Evolutionary conservation across 2,113 vertebrate species (phyloP), one percentile per base, ranked within the genome.

Genomic region (Cromileptes altivelis): DNA sequence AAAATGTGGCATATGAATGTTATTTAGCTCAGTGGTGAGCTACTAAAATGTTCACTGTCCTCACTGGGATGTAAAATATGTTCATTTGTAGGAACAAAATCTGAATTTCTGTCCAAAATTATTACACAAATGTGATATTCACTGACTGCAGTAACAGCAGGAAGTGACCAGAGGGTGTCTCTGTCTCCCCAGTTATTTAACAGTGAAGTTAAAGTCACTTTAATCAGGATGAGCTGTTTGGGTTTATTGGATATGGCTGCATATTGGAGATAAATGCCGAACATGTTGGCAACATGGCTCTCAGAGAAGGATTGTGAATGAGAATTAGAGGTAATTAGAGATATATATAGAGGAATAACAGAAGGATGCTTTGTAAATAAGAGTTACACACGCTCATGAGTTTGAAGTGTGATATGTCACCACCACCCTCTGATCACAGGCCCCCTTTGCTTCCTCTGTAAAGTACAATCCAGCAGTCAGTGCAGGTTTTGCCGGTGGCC

Each of bases 131-230:
- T 60, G 33, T 37, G 33, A 37, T 55, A 6, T 52, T 45, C 37
- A 23, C 49, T 58, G 21, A 4, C 6, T 68, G 71, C 62, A 76
- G 92, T 78, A 88, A 58, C 33, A 30, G 8, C 88, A 75, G 1
- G 37, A 67, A 53, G 6, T 4, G 4, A 73, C 94, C 95, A 94
- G 84, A 23, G 62, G 93, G 93, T 80, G 93, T 92, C 93, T 89
- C 94, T 93, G 81, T 93, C 77, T 86, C 70, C 84, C 85, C 89
- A 94, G 37, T 33, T 52, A 90, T 85, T 62, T 75, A 21, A 61
- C 56, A 7, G 11, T 56, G 14, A 78, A 53, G 6, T 33, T 45
- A 1, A 40, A 60, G 18, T 13, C 19, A 21, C 37, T 71, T 52
- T 4, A 21, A 61, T 69, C 7, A 40, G 23, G 14, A 55, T 40